Evolutionary conservation across 2,888 invertebrate species (phyloP).

Genomic region (Parelbella ahira): DNA sequence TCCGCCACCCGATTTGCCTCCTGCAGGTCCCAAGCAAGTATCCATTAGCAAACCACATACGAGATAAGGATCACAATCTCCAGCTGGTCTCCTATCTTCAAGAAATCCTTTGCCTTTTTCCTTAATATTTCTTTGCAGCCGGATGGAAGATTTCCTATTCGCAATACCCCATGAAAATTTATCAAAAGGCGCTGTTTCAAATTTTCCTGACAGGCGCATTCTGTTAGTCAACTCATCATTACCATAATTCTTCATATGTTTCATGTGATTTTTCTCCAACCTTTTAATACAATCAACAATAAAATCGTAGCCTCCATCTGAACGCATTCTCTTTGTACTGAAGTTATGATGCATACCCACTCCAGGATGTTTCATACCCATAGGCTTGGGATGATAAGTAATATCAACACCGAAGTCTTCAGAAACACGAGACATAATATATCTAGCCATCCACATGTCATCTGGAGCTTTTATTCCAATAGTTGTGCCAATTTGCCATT

Average conservation of each 20-base stretch:
- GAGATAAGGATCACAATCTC: constrained; percentile 93
- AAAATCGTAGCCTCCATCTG: constrained; percentile 84
- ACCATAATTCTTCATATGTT: constrained; percentile 96
- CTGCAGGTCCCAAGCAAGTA: constrained; percentile 49
- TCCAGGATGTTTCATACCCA: constrained; percentile 92
- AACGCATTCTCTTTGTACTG: constrained; percentile 92
- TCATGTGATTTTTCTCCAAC: constrained; percentile 91
- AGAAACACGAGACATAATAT: constrained; percentile 88
- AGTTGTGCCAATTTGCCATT: constrained; percentile 94
- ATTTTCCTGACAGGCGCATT: constrained; percentile 94
- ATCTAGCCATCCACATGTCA: constrained; percentile 93
- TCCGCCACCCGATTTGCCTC: constrained; percentile 26
- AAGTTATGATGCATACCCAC: constrained; percentile 95
- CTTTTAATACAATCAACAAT: constrained; percentile 96
- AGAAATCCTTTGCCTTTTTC: constrained; percentile 95
- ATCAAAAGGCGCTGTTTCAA: constrained; percentile 96
- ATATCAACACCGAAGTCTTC: constrained; percentile 91
- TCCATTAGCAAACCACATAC: constrained; percentile 76
- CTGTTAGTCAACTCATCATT: constrained; percentile 95
- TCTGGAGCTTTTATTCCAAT: constrained; percentile 90
- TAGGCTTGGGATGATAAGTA: constrained; percentile 86
- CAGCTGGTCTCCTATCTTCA: constrained; percentile 95
- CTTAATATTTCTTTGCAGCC: constrained; percentile 93
- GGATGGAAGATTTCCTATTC: constrained; percentile 94
- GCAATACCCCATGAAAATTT: constrained; percentile 95